These are phyloP conservation scores for Speoplatyrhinus poulsoni DNA, from an alignment of 2,113 vertebrate species.

Conservation along the genomic window DNA sequence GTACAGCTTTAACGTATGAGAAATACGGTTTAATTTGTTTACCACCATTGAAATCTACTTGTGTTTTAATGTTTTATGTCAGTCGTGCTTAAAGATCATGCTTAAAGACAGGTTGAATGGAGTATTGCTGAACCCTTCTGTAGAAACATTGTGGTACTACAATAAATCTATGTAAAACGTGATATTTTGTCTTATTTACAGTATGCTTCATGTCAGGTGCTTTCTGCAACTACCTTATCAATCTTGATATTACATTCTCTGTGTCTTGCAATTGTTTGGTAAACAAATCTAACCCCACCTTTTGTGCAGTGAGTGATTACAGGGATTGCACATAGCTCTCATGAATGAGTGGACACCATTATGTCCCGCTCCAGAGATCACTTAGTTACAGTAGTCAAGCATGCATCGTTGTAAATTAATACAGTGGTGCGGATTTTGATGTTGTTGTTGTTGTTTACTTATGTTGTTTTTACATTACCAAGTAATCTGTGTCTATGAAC, in stretches of 20 bases:
- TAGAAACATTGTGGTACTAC: slow-evolving; percentile 49
- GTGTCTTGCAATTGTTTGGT: slow-evolving; percentile 1
- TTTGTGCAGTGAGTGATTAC: not conserved
- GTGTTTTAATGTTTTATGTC: slow-evolving; percentile 19
- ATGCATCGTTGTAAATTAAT: not conserved
- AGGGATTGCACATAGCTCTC: not conserved
- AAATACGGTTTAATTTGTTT: slow-evolving; percentile 46
- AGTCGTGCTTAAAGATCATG: slow-evolving; percentile 21
- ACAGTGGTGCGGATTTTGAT: not conserved
- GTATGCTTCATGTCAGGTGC: not conserved
- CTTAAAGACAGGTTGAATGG: slow-evolving; percentile 42
- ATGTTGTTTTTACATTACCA: too few relatives aligned
- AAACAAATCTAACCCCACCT: not conserved
- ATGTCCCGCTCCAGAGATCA: not conserved
- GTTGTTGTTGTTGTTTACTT: not conserved
- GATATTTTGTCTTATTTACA: slow-evolving; percentile 40
- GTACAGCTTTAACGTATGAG: slow-evolving; percentile 34
- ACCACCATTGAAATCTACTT: slow-evolving; percentile 43
- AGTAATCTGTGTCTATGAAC: not conserved
- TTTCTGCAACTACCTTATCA: slow-evolving; percentile 8
- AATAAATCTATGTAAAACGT: slow-evolving; percentile 67
- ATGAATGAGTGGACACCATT: not conserved
- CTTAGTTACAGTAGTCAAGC: not conserved
- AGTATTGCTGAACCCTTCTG: slow-evolving; percentile 51
- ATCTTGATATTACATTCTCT: not conserved